Evolutionary conservation across 2,797 vertebrate species (phyloP), one percentile per base, ranked within the genome.

Genomic region (Botia almorhae): DNA sequence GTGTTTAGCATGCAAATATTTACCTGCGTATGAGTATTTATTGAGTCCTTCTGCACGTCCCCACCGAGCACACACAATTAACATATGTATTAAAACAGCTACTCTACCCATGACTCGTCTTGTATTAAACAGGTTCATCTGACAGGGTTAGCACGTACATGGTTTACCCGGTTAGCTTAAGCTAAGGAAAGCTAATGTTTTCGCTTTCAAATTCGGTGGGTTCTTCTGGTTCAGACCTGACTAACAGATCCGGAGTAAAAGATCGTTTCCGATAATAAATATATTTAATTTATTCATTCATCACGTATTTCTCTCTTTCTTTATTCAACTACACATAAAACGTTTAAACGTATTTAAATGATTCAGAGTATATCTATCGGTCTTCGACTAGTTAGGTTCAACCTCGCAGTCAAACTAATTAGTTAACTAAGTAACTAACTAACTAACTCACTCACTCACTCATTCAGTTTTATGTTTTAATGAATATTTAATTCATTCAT

Each of bases 151-250:
- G 23, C 23, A 26, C 23, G 23, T 26, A 26, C 23, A 26, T 26
- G 23, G 0, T 10, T 43, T 4, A 19, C 5, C 65, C 3, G 70
- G 53, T 55, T 69, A 55, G 43, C 39, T 81, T 51, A 12, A 46
- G 70, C 69, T 80, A 80, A 84, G 65, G 70, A 26, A 43, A 81
- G 70, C 81, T 46, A 51, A 61, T 26, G 21, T 23, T 70, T 80
- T 76, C 23, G 74, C n/a, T 88, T 88, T 88, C 78, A 88, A 85
- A 88, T 83, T 84, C 81, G 46, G 83, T 79, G 82, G 23, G 7
- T 76, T 61, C 23, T 1, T 65, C n/a, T 13, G 21, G 4, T 7
- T 7, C 21, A 88, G 88, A 68, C 88, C 36, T 74, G n/a, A 83
- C 63, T 71, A 88, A 74, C 39, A 10, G 69, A 78, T 4, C 14